Evolutionary conservation across 2,888 invertebrate genomes (phyloP).

Genomic region (Schrankia costaestrigalis): DNA sequence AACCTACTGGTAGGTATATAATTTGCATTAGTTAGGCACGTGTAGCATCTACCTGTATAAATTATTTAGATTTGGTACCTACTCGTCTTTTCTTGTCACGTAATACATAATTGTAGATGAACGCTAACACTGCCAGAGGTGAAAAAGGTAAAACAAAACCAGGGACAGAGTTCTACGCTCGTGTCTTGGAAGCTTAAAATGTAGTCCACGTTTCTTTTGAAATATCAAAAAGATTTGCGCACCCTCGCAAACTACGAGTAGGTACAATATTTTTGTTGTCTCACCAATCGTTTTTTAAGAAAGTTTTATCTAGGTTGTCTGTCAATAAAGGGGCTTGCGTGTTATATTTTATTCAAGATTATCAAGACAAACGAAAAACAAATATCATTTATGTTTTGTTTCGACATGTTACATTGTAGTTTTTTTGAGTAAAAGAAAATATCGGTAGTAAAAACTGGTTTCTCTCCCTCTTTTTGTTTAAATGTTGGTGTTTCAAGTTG

Average conservation of each 20-base stretch:
- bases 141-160: slow-evolving; percentile 13
- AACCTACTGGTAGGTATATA: too few relatives aligned
- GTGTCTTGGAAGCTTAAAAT: slow-evolving; percentile 7
- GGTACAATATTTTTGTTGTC: slow-evolving; percentile 6
- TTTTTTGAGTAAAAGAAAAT: background rate
- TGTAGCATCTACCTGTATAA: too few relatives aligned
- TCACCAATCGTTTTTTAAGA: slow-evolving; percentile 1
- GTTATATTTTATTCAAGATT: background rate
- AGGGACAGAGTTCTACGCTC: background rate
- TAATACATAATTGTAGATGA: slow-evolving; percentile 8
- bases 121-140: slow-evolving; percentile 6
- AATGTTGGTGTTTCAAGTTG: too few relatives aligned
- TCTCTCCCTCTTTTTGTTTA: too few relatives aligned
- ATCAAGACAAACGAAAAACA: too few relatives aligned
- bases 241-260: slow-evolving; percentile 4
- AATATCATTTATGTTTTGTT: background rate
- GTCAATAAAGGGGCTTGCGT: background rate
- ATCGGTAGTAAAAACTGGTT: too few relatives aligned
- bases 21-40: too few relatives aligned
- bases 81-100: too few relatives aligned
- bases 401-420: background rate
- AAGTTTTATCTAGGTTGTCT: background rate
- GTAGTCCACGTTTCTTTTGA: slow-evolving; percentile 7
- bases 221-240: slow-evolving; percentile 15
- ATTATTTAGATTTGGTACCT: too few relatives aligned